Evolutionary conservation across 2,797 vertebrate species (phyloP), one percentile per base, ranked within the genome.

Genomic region (Anas georgica): DNA sequence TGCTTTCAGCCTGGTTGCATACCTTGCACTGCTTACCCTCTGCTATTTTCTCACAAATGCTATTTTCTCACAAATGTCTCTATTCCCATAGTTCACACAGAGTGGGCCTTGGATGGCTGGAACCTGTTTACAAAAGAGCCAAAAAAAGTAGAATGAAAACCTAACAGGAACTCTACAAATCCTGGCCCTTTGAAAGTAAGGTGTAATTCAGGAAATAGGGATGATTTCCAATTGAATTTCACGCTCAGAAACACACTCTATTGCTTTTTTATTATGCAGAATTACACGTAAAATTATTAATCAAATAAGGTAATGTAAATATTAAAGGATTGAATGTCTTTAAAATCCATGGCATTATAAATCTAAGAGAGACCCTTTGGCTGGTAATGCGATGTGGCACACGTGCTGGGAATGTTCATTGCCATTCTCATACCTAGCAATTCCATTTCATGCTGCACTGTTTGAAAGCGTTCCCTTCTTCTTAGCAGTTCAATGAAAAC

Each of bases 331-430:
- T 74, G 63, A 43, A 8, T 58, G 59, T 33, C 68, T 89, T 69
- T 82, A 68, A 86, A 70, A 29, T 45, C 91, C 73, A 46, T 80
- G 91, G 88, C 94, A 94, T 91, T 18, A 41, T 31, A 66, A 85
- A 74, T 46, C 45, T 78, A 78, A 35, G 67, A 58, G 73, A 68
- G 91, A 4, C 8, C 21, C 45, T 67, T 88, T 80, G 64, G 58
- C 58, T 83, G 56, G 17, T 37, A 88, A 83, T 70, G 58, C 3
- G 8, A 48, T 45, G 45, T 68, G 66, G 62, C 70, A 59, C 79
- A 6, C 46, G 5, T 17, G 33, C 84, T 91, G 86, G 12, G 79
- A 54, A 16, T 43, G 33, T 69, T 86, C 48, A 77, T 64, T 83
- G 68, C 29, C 54, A 5, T 77, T 52, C 29, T 48, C 80, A 33